Conservation (phyloP, 2,797 vertebrate genomes). For the Spheniscus humboldti region DNA sequence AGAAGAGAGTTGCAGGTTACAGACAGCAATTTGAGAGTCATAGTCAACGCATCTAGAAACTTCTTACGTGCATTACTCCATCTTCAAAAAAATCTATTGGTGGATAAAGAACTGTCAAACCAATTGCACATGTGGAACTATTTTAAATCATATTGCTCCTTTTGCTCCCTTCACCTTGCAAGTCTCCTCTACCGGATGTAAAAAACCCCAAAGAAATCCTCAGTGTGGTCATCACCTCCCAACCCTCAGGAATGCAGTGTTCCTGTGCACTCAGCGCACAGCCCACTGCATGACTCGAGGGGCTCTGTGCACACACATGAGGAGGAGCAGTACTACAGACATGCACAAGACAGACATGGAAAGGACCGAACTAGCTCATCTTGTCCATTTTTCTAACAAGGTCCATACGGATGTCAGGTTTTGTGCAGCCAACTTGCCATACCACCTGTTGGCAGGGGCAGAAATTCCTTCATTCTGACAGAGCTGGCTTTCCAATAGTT, state of each 20-base stretch:
- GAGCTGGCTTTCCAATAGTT: conserved; percentile 29
- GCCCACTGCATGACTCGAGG: not conserved
- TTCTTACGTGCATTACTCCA: not conserved
- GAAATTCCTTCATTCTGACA: conserved; percentile 28
- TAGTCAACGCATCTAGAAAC: not conserved
- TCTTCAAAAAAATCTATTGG: not conserved
- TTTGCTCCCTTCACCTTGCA: not conserved
- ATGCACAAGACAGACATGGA: not conserved
- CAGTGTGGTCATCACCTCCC: accelerated
- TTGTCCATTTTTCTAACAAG: not conserved
- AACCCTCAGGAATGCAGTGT: accelerated
- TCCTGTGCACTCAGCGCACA: not conserved
- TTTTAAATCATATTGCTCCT: not conserved
- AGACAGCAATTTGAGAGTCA: not conserved
- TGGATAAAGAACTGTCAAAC: not conserved
- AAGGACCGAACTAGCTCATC: not conserved
- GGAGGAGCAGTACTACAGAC: not conserved
- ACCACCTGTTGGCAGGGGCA: not conserved
- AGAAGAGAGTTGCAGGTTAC: not conserved
- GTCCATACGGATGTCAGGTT: not conserved
- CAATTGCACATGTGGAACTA: not conserved
- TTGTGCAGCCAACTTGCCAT: not conserved
- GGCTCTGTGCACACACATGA: accelerated
- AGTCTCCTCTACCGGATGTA: not conserved
- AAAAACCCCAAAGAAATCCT: not conserved